Evolutionary conservation across 2,113 vertebrate species (phyloP).

Genomic region (Sialia sialis): DNA sequence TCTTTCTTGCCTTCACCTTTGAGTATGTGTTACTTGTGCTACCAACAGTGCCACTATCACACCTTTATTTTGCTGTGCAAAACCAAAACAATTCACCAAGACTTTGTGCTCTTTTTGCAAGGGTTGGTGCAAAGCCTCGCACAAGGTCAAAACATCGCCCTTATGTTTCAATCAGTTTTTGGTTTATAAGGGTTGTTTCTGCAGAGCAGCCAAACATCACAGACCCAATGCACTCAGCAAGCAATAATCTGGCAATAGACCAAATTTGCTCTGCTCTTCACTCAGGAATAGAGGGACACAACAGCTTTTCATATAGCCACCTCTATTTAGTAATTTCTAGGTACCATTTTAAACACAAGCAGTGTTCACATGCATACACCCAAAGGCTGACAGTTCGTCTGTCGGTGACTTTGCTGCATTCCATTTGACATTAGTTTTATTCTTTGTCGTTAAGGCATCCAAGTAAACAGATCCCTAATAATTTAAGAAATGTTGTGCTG

Average conservation of each 20-base stretch:
- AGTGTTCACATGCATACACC: background rate
- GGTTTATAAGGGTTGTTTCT: background rate
- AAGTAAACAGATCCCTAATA: background rate
- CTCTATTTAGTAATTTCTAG: background rate
- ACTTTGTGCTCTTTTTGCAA: background rate
- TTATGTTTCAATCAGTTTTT: background rate
- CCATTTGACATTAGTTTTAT: background rate
- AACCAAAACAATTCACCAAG: background rate
- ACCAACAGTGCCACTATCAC: background rate
- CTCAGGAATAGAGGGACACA: background rate
- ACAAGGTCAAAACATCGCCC: accelerated
- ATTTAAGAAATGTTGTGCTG: background rate
- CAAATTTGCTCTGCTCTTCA: background rate
- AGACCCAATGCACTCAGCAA: background rate
- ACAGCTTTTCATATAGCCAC: background rate
- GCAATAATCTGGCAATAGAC: background rate
- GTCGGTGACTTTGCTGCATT: background rate
- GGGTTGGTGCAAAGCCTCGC: background rate
- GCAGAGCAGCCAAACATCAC: background rate
- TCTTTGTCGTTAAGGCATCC: background rate
- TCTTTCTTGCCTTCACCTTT: background rate
- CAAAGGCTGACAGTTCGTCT: background rate
- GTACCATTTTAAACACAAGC: background rate
- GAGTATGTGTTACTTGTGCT: background rate
- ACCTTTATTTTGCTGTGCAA: background rate